Percentiles rank a stretch among this genome's conserved stretches.
Evolutionary conservation across 2,797 vertebrate species (phyloP).

Genomic region (Gymnocypris eckloni): DNA sequence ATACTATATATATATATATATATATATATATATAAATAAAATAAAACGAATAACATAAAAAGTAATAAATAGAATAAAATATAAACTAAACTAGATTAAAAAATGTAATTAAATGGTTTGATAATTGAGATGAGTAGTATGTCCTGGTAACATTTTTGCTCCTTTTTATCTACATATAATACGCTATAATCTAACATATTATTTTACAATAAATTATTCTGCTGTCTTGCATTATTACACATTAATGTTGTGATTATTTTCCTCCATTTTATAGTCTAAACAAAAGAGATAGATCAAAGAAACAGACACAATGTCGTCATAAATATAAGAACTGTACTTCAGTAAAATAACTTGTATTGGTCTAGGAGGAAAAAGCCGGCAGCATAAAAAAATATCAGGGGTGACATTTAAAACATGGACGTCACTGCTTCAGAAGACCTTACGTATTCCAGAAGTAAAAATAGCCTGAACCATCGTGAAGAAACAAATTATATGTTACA

Average conservation of each 20-base stretch:
- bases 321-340: not conserved
- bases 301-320: not conserved
- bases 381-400: slow-evolving; percentile 3
- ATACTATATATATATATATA: not conserved
- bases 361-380: not conserved
- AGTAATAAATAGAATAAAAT: not conserved
- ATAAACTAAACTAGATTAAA: too few relatives aligned
- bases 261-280: not conserved
- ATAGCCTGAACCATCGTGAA: slow-evolving; percentile 3
- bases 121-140: too few relatives aligned
- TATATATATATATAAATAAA: not conserved
- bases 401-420: slow-evolving; percentile 3
- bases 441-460: not conserved
- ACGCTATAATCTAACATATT: not conserved
- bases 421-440: not conserved
- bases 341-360: not conserved
- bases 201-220: not conserved
- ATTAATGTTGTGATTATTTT: not conserved
- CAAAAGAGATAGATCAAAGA: not conserved
- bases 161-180: not conserved
- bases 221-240: not conserved
- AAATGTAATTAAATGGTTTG: too few relatives aligned
- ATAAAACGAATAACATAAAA: not conserved
- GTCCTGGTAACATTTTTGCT: too few relatives aligned
- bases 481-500: not conserved